Evolutionary conservation across 2,888 invertebrate species (phyloP).

Genomic region (Drosophila pseudotalamancana): DNA sequence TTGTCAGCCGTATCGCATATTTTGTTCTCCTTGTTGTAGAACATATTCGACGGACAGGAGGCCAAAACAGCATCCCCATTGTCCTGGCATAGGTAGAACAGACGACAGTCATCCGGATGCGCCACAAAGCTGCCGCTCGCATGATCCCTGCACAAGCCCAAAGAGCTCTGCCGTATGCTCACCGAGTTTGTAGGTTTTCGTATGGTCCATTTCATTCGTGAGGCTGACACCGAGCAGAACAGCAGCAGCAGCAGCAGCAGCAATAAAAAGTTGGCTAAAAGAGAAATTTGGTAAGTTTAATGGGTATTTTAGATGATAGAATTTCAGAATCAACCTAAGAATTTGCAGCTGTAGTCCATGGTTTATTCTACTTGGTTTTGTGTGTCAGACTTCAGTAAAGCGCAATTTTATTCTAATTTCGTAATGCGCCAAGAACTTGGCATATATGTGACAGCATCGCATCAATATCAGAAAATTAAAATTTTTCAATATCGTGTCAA

Average conservation of each 20-base stretch:
- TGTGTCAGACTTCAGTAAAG: conserved; percentile 57
- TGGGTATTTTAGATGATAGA: too few species aligned
- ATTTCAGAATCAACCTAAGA: conserved; percentile 32
- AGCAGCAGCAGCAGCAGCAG: conserved; percentile 15
- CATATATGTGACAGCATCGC: conserved; percentile 55
- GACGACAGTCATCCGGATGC: conserved; percentile 76
- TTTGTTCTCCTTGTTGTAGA: conserved; percentile 79
- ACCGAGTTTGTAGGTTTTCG: conserved; percentile 70
- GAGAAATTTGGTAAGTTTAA: not conserved
- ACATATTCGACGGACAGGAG: conserved; percentile 81
- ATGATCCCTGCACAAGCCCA: conserved; percentile 64
- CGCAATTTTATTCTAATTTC: conserved; percentile 71
- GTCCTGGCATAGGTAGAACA: conserved; percentile 80
- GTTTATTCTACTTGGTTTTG: conserved; percentile 5
- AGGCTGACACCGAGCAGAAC: conserved; percentile 1
- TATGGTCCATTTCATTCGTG: conserved; percentile 25
- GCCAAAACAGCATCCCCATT: conserved; percentile 75
- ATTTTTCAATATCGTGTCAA: conserved; percentile 66
- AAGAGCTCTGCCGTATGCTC: conserved; percentile 59
- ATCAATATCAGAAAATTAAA: conserved; percentile 69
- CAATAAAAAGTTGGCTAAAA: conserved; percentile 21
- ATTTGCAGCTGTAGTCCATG: conserved; percentile 24
- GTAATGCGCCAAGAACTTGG: conserved; percentile 56
- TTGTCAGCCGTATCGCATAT: conserved; percentile 80
- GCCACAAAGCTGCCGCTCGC: conserved; percentile 76